Evolutionary conservation across 2,888 invertebrate genomes (phyloP), one percentile per base, ranked within the genome.

Genomic region (Syritta pipiens): DNA sequence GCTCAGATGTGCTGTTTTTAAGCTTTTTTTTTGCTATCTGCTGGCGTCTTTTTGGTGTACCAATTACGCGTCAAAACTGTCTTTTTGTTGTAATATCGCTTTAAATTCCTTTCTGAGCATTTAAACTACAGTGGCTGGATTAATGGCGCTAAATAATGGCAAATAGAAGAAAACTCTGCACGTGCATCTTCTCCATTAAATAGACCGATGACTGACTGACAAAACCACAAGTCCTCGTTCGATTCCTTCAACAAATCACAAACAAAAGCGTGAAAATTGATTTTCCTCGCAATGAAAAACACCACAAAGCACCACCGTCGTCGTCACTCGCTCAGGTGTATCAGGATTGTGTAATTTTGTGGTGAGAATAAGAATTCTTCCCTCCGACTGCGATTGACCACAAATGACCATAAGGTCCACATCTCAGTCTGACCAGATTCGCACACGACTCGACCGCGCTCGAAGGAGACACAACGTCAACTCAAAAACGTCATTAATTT

Each of bases 401-500:
- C 62, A 76, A 72, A 40, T 49, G 48, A 48, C 77, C 77, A 72
- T 72, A 77, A 55, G 28, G 72, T 65, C 59, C 72, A 20, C 20
- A n/a, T n/a, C n/a, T n/a, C 63, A 62, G 14, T 10, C n/a, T n/a
- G 37, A 10, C 42, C 42, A 28, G 40, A 57, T 28, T 6, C 19
- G 22, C 60, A 68, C 49, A 57, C 69, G 46, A 22, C 28, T 19
- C 17, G 7, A 14, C 12, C 30, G 35, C 32, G 28, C 10, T 10
- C 22, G 12, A 28, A 48, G 35, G 10, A 24, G 35, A 59, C 10
- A 24, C 32, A 2, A 28, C n/a, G 9, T 9, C 28, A 9, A 28
- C 44, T 22, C 28, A 26, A 30, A 60, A 72, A 69, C n/a, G 48
- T 77, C 77, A 77, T 77, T 77, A 77, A 77, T 77, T 77, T 77